Percentiles rank a stretch among this genome's conserved stretches.
Conservation (phyloP, 2,797 vertebrate genomes). For the Graptemys geographica region DNA sequence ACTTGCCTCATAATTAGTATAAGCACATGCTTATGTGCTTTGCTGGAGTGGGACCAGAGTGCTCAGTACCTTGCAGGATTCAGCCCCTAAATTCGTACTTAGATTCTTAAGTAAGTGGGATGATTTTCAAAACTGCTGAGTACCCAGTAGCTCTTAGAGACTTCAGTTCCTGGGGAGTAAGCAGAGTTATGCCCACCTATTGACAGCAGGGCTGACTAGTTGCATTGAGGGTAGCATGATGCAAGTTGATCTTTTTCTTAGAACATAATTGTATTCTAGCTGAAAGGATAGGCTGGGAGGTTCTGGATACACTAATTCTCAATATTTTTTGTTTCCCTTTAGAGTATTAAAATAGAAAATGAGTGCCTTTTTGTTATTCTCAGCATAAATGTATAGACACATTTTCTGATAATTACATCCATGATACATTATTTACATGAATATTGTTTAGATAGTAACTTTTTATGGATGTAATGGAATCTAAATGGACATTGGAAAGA, state of each 20-base stretch:
- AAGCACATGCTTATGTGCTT: neutral
- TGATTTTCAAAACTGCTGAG: neutral
- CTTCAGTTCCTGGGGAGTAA: neutral
- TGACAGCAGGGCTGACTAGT: neutral
- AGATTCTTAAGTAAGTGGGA: neutral
- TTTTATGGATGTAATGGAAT: no score
- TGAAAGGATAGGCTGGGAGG: neutral
- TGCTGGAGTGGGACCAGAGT: neutral
- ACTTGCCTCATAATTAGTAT: neutral
- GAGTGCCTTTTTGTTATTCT: neutral
- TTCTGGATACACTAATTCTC: neutral
- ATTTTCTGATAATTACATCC: slow-evolving; percentile 15
- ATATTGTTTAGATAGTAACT: slow-evolving; percentile 16
- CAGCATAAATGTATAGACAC: neutral
- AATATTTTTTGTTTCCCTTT: neutral
- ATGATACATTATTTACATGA: neutral
- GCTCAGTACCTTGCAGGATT: neutral
- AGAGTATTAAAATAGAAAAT: neutral
- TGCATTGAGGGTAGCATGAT: neutral
- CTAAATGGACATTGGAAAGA: neutral
- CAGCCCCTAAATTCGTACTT: neutral
- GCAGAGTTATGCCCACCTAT: neutral
- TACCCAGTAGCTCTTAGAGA: neutral
- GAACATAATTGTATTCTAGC: neutral
- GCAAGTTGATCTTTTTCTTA: neutral